phyloP scores from a whole-genome alignment of 2,797 vertebrate genomes.

The Siniperca scherzeri region DNA sequence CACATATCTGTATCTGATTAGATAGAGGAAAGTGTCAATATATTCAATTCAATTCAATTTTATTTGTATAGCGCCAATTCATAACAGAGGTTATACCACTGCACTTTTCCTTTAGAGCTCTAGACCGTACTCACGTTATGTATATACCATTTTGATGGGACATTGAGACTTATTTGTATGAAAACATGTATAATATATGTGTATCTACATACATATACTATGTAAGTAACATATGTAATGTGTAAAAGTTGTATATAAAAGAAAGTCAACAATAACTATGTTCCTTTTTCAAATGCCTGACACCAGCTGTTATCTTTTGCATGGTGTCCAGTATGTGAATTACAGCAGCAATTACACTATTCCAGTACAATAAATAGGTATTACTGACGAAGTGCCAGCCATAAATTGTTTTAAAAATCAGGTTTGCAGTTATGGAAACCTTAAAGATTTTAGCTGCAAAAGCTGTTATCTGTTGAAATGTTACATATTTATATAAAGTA shows the following conservation, averaged over 20 bases:
- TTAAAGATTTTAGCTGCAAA: neutral
- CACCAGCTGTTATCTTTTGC: neutral
- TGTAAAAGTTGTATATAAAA: neutral
- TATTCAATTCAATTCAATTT: too few species aligned
- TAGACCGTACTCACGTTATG: too few species aligned
- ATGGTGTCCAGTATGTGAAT: neutral
- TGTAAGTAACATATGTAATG: too few species aligned
- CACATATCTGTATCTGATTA: too few species aligned
- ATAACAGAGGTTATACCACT: too few species aligned
- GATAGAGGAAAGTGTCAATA: too few species aligned
- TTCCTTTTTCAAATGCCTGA: neutral
- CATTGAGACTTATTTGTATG: too few species aligned
- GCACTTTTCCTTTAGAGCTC: too few species aligned
- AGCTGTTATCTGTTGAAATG: neutral
- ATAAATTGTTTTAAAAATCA: neutral
- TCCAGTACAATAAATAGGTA: neutral
- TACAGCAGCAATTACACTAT: neutral
- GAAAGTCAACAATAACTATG: neutral
- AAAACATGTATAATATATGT: too few species aligned
- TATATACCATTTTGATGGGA: too few species aligned
- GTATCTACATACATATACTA: too few species aligned
- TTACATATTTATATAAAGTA: neutral
- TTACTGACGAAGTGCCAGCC: neutral
- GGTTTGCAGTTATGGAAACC: neutral
- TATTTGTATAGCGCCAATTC: too few species aligned